These are phyloP conservation scores for Drosophila subquinaria DNA, from an alignment of 2,888 invertebrate species.

Conservation along the genomic window DNA sequence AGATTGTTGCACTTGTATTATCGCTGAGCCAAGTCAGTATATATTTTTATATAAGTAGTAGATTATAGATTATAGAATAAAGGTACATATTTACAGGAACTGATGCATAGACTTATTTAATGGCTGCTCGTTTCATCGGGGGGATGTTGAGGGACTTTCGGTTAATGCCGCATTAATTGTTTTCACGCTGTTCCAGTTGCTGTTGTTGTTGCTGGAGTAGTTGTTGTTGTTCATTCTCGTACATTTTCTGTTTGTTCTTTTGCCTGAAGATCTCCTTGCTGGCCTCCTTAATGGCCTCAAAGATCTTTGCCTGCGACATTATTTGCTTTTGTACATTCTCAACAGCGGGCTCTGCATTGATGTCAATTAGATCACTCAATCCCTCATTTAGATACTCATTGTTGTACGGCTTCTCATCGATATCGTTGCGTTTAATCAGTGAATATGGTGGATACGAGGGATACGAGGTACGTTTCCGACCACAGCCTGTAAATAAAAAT, in stretches of 20 bases:
- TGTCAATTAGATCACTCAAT: conserved; percentile 89
- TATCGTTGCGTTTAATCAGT: conserved; percentile 80
- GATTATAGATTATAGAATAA: conserved; percentile 20
- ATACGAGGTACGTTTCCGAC: conserved; percentile 88
- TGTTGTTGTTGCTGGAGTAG: conserved; percentile 47
- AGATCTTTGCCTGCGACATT: conserved; percentile 89
- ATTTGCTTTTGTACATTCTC: conserved; percentile 92
- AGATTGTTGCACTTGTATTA: conserved; percentile 44
- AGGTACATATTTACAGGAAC: conserved; percentile 50
- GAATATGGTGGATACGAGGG: conserved; percentile 80
- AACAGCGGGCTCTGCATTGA: conserved; percentile 89
- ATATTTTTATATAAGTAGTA: conserved; percentile 4
- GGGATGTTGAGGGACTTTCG: not conserved
- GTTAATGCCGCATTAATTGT: conserved; percentile 46
- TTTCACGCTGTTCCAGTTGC: conserved; percentile 58
- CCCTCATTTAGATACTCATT: conserved; percentile 87
- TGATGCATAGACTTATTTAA: conserved; percentile 25
- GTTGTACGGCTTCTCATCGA: conserved; percentile 86
- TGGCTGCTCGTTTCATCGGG: conserved; percentile 19
- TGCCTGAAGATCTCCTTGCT: conserved; percentile 89
- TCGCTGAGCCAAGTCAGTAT: conserved; percentile 35
- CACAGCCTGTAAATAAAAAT: conserved; percentile 88
- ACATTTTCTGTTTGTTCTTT: conserved; percentile 85
- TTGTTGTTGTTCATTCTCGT: conserved; percentile 63
- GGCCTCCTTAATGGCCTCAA: conserved; percentile 93